Evolutionary conservation across 2,113 vertebrate genomes (phyloP), one percentile per base, ranked within the genome.

Genomic region (Cyprinodon variegatus): DNA sequence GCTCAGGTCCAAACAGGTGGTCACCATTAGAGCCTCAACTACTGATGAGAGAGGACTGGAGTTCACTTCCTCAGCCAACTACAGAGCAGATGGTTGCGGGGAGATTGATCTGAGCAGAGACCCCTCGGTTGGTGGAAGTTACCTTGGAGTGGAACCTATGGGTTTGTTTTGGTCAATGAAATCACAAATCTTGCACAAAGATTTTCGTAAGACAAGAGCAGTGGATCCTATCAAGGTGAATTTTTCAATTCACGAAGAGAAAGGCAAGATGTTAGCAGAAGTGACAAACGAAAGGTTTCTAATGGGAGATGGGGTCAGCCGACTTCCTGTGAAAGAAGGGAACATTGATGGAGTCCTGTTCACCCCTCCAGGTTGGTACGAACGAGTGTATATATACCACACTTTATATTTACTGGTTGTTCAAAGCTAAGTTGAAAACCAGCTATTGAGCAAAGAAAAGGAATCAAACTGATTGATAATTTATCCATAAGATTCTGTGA

Each of bases 91-190:
- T 0, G 59, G 11, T 0, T 17, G 0, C n/a, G 90, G 90, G 41
- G 76, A 88, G 70, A 29, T 91, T 2, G 72, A 90, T 70, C 68
- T 89, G 65, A 5, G 62, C 13, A 74, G 70, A 43, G 81, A 90
- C 72, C 62, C 85, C 50, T 82, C 90, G 0, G 84, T 91, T 20
- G 36, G 79, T 0, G 88, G 88, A 10, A 88, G 76, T 70, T 91
- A 90, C 10, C 64, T 53, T 0, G 90, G 88, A 1, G 78, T 91
- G 0, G 84, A 88, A 36, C 89, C 90, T 22, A 88, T 86, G 87
- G 90, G 89, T 60, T 81, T 89, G 75, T 65, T 91, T 70, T 79
- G 81, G 81, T 81, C 87, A 2, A 45, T 91, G 83, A 83, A 1
- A 45, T 0, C 87, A 0, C 37, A 80, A 13, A 3, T 12, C 1